Conservation (phyloP, 1,140 invertebrate species). For the Euura saliciscinereae region DNA sequence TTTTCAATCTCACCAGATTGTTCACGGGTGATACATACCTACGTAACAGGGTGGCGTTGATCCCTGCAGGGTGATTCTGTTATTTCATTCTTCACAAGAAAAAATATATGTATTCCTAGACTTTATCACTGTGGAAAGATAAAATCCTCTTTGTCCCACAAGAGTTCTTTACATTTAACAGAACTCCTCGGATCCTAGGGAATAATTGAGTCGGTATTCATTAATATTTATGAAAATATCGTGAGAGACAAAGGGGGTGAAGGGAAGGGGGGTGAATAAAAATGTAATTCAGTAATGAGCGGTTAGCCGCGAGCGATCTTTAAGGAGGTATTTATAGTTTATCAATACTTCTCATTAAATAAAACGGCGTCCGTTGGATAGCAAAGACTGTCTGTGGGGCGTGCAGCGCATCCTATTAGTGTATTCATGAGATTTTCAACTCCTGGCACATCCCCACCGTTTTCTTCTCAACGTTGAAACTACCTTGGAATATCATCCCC, state of each 20-base stretch:
- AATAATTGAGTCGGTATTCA: not conserved
- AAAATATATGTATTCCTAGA: too few relatives aligned
- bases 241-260: not conserved
- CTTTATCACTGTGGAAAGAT: too few relatives aligned
- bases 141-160: too few relatives aligned
- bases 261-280: not conserved
- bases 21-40: slow-evolving; percentile 11
- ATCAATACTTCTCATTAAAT: slow-evolving; percentile 1
- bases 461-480: not conserved
- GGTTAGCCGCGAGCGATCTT: not conserved
- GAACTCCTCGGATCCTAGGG: too few relatives aligned
- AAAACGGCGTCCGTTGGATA: not conserved
- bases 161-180: too few relatives aligned
- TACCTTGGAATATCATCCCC: not conserved
- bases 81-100: too few relatives aligned
- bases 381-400: not conserved
- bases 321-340: not conserved
- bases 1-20: slow-evolving; percentile 44
- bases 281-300: not conserved
- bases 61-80: too few relatives aligned
- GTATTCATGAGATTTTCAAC: slow-evolving; percentile 5
- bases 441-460: not conserved
- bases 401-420: not conserved
- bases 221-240: not conserved
- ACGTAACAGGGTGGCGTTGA: too few relatives aligned